phyloP scores from a whole-genome alignment of 2,113 vertebrate genomes.

The Aix galericulata region DNA sequence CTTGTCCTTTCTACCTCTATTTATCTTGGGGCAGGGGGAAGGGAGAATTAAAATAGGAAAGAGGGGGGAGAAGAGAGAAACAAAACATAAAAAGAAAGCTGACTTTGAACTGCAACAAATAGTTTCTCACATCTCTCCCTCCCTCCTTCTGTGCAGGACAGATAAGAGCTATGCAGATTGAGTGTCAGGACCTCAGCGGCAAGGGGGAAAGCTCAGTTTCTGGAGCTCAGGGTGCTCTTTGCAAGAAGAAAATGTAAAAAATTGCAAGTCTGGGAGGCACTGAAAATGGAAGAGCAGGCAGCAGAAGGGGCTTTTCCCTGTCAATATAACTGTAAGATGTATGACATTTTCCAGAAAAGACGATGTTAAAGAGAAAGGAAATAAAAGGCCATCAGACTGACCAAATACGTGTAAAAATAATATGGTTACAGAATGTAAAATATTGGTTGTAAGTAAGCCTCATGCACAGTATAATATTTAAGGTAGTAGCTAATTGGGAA shows the following conservation, averaged over 20 bases:
- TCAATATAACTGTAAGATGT: background rate
- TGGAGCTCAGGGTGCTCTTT: constrained; percentile 6
- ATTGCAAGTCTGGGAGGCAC: background rate
- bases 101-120: constrained; percentile 73
- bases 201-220: constrained; percentile 8
- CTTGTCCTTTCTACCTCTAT: constrained; percentile 76
- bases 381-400: background rate
- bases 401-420: background rate
- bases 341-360: background rate
- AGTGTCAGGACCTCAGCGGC: constrained; percentile 32
- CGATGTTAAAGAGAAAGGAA: background rate
- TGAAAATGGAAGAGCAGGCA: background rate
- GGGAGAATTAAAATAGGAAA: background rate
- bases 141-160: constrained; percentile 58
- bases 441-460: background rate
- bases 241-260: background rate
- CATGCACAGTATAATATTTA: background rate
- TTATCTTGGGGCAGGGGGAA: constrained; percentile 54
- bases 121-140: constrained; percentile 23
- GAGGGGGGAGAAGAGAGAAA: background rate
- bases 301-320: background rate
- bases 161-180: constrained; percentile 71
- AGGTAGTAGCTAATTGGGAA: background rate
- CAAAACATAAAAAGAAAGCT: constrained; percentile 36
- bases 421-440: background rate